These are phyloP conservation scores for Calcarius lapponicus DNA, from an alignment of 2,797 vertebrate genomes.

Conservation along the genomic window DNA sequence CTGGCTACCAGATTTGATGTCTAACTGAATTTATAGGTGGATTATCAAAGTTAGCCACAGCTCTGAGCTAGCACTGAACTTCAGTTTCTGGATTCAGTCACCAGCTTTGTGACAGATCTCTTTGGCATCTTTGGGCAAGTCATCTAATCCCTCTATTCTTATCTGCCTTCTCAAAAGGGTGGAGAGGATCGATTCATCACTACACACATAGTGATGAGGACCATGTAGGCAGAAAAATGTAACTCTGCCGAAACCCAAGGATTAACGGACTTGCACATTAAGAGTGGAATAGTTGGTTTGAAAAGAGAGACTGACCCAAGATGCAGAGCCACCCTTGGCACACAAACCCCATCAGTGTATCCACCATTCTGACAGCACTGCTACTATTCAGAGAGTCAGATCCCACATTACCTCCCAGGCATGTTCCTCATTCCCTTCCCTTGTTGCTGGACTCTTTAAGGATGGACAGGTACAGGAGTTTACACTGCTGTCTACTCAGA, in stretches of 20 bases:
- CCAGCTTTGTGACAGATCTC: slow-evolving; percentile 2
- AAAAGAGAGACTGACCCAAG: background rate
- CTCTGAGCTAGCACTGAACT: background rate
- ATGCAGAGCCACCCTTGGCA: background rate
- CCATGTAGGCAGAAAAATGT: background rate
- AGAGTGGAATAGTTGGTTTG: background rate
- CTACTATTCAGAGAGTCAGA: background rate
- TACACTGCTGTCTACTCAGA: background rate
- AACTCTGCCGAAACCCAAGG: background rate
- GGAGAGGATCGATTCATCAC: background rate
- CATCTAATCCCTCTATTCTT: background rate
- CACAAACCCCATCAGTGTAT: background rate
- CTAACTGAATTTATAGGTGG: background rate
- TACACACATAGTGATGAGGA: background rate
- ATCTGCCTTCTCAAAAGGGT: background rate
- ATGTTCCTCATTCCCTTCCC: background rate
- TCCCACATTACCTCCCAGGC: background rate
- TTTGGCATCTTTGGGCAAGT: background rate
- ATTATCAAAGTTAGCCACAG: background rate
- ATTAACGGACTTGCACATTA: background rate
- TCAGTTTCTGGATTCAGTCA: background rate
- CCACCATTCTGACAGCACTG: background rate
- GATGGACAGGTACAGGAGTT: background rate
- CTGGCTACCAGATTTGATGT: background rate
- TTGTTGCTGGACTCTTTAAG: background rate